Conservation (phyloP, 2,113 vertebrate species). For the Marmota flaviventris region DNA sequence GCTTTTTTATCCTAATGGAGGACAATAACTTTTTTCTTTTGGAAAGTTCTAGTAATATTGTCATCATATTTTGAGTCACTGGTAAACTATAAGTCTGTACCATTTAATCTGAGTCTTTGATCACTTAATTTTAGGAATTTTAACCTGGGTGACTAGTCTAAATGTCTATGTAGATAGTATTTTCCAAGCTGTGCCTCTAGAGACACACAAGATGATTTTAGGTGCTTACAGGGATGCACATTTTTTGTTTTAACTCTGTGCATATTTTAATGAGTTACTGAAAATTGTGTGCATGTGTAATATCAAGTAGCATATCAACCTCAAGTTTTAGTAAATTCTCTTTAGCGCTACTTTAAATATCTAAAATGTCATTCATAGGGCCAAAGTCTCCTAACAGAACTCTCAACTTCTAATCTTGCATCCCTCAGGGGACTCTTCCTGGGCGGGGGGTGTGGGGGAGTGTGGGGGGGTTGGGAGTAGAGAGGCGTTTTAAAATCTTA, state of each 20-base stretch:
- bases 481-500: neutral
- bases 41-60: neutral
- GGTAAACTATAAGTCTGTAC: neutral
- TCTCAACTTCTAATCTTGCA: neutral
- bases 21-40: neutral
- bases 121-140: conserved; percentile 31
- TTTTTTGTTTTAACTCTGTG: neutral
- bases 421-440: neutral
- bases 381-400: neutral
- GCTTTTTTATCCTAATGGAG: neutral
- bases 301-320: neutral
- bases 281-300: neutral
- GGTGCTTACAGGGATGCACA: neutral
- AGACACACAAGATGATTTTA: neutral
- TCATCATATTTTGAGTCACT: conserved; percentile 6
- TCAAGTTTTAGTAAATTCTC: conserved; percentile 2
- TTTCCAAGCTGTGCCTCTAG: neutral
- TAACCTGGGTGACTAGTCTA: neutral
- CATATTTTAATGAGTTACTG: neutral
- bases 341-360: neutral
- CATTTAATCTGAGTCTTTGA: neutral
- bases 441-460: no score
- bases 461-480: neutral
- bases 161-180: neutral
- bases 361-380: neutral